These are phyloP conservation scores for Amblyopsis hoosieri DNA, from an alignment of 2,797 vertebrate species.

Conservation along the genomic window DNA sequence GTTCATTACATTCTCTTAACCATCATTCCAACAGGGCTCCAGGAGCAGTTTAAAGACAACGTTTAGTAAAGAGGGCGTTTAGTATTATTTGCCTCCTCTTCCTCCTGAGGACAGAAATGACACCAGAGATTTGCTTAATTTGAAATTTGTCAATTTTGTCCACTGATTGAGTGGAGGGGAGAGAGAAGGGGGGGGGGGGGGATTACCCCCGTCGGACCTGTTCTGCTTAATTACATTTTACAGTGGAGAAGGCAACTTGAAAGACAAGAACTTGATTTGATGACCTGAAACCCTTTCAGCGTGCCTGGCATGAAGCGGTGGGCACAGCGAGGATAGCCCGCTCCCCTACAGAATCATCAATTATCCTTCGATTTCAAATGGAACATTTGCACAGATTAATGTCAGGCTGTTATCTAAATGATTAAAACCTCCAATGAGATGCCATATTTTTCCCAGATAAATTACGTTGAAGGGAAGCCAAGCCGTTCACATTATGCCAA, in stretches of 20 bases:
- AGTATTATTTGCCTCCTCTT: constrained; percentile 60
- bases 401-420: constrained; percentile 72
- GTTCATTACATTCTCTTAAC: background rate
- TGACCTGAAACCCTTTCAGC: constrained; percentile 53
- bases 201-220: constrained; percentile 71
- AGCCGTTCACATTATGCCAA: constrained; percentile 40
- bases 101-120: constrained; percentile 48
- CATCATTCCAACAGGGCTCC: too few species aligned
- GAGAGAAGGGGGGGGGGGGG: constrained; percentile 33
- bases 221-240: constrained; percentile 85
- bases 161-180: constrained; percentile 73
- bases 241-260: constrained; percentile 74
- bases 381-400: constrained; percentile 72
- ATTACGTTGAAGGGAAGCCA: constrained; percentile 54
- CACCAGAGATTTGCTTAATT: constrained; percentile 78
- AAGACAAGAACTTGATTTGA: constrained; percentile 76
- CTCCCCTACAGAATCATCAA: constrained; percentile 59
- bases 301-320: constrained; percentile 16
- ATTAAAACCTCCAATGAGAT: constrained; percentile 64
- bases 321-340: background rate
- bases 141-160: constrained; percentile 74
- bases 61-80: constrained; percentile 53
- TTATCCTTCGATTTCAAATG: constrained; percentile 76
- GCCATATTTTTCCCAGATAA: constrained; percentile 63
- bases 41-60: too few species aligned